These are phyloP conservation scores for Micrasema minimum DNA, from an alignment of 1,140 invertebrate species.

Conservation along the genomic window DNA sequence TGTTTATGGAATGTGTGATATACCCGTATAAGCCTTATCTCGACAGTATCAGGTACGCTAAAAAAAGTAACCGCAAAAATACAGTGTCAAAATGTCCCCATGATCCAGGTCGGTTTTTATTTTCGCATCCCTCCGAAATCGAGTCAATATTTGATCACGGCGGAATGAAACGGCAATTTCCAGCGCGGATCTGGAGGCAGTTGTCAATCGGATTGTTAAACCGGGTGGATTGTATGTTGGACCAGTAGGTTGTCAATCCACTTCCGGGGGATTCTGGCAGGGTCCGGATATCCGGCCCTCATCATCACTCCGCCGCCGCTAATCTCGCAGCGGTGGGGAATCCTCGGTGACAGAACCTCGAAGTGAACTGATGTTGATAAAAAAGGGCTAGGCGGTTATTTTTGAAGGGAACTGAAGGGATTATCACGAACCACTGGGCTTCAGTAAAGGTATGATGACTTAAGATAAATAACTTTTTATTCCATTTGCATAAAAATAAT, in stretches of 20 bases:
- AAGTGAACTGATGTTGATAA: not conserved
- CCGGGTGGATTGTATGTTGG: constrained; percentile 15
- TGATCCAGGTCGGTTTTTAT: constrained; percentile 23
- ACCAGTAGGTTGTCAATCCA: constrained; percentile 26
- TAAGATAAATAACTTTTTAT: too few species aligned
- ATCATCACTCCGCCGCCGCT: constrained; percentile 18
- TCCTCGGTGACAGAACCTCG: not conserved
- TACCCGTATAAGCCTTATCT: not conserved
- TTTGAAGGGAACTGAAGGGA: not conserved
- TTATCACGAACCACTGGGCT: too few species aligned
- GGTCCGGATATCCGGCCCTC: constrained; percentile 39
- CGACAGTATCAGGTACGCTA: not conserved
- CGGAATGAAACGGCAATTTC: constrained; percentile 47
- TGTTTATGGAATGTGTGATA: too few species aligned
- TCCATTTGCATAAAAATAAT: too few species aligned
- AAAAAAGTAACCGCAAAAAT: constrained; percentile 12
- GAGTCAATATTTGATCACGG: constrained; percentile 50
- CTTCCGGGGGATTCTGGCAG: constrained; percentile 17
- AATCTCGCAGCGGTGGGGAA: constrained; percentile 26
- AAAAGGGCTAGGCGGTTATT: not conserved
- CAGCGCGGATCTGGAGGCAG: constrained; percentile 17
- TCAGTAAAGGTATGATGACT: too few species aligned
- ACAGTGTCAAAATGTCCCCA: constrained; percentile 17
- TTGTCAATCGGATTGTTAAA: constrained; percentile 3
- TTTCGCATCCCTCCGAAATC: constrained; percentile 30